These are phyloP conservation scores for pig (Sus scrofa) DNA, from an alignment of 2,113 vertebrate species.

Conservation along the genomic window T2T-Sscrofa CM000818.6:72910001-72910500, in stretches of 20 bases:
- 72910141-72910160: not conserved
- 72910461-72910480: not conserved
- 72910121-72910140: not conserved
- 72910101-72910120: not conserved
- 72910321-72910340: not conserved
- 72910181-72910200: not conserved
- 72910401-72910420: not conserved
- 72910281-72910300: not conserved
- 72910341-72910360: not conserved
- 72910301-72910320: not conserved
- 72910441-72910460: not conserved
- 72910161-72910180: constrained; percentile 25
- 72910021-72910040: not conserved
- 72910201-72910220: not conserved
- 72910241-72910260: not conserved
- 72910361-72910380: constrained; percentile 24
- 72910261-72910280: not conserved
- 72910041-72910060: not conserved
- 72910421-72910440: not conserved
- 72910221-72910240: not conserved
- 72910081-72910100: not conserved
- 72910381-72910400: not conserved
- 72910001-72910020: not conserved
- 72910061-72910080: not conserved
- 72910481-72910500: not conserved